Percentiles rank a stretch among this genome's conserved stretches.
Evolutionary conservation across 2,888 invertebrate genomes (phyloP).

Genomic region (Clivina fossor): DNA sequence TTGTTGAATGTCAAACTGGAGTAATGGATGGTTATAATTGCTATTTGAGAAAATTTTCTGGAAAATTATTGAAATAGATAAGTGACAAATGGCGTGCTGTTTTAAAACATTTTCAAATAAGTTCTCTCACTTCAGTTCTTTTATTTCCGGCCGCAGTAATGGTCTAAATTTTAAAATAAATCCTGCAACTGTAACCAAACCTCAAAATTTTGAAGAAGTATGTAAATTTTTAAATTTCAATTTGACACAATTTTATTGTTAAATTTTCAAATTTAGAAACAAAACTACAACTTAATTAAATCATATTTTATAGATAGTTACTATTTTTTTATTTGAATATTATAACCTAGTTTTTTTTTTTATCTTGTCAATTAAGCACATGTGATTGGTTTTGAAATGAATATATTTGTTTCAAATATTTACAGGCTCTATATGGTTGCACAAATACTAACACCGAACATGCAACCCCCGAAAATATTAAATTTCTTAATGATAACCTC

Average conservation of each 20-base stretch:
- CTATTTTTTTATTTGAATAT: too few relatives aligned
- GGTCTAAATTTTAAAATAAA: conserved; percentile 30
- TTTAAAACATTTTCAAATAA: conserved; percentile 30
- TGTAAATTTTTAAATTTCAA: conserved; percentile 6
- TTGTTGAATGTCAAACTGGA: conserved; percentile 13
- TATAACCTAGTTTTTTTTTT: not conserved
- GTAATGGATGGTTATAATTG: conserved; percentile 3
- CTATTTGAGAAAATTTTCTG: too few relatives aligned
- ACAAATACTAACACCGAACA: not conserved
- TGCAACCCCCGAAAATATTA: not conserved
- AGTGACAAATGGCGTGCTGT: conserved; percentile 33
- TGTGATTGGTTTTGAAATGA: too few relatives aligned
- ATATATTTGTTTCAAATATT: too few relatives aligned
- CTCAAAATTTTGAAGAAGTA: conserved; percentile 29
- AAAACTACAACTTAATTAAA: not conserved
- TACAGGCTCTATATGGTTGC: conserved; percentile 7
- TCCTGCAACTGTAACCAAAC: conserved; percentile 21
- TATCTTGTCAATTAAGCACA: not conserved
- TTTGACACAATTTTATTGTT: not conserved
- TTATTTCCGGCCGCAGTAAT: conserved; percentile 25
- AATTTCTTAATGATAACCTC: too few relatives aligned
- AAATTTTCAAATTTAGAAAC: not conserved
- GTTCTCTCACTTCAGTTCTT: conserved; percentile 26
- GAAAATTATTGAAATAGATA: too few relatives aligned
- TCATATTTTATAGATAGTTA: too few relatives aligned